Base-by-base conservation (phyloP, 2,888 invertebrate species). In the Leucoptera coffeella region DNA sequence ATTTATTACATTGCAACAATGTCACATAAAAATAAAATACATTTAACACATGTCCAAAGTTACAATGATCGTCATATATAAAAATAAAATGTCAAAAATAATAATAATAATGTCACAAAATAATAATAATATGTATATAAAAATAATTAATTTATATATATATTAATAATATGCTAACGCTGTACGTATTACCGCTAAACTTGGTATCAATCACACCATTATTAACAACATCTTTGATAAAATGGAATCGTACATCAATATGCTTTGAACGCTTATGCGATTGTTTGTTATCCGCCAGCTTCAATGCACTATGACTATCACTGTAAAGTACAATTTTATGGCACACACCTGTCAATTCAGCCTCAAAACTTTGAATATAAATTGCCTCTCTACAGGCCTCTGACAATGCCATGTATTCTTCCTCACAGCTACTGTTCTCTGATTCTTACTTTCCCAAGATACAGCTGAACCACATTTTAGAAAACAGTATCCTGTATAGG, bases 401-500 rank as follows among this genome's bases (percentile, higher is more conserved):
- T 10, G 29, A 25, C 13, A 29, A n/a, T 6, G 29, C 25, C 10
- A 25, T 12, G 25, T 29, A 29, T 15, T 29, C 29, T 14, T 21
- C 25, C 17, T 29, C 8, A 29, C n/a, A 2, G 25, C n/a, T 2
- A 28, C 23, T 3, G 28, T 23, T 7, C 15, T 20, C 12, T 29
- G 29, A 14, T 29, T 29, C 10, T 12, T 19, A 12, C 29, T 22
- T 11, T 21, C 13, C 25, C 20, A 29, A 14, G 22, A 29, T 5
- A 29, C 26, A 4, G 13, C 25, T 22, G 29, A 12, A 28, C 28
- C 23, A 12, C n/a, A 23, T 14, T 17, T 23, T 19, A 31, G 34
- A 31, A 45, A 42, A 24, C 25, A 23, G 32, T 26, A 39, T 4
- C 40, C 41, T 15, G 26, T 29, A 12, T 22, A 29, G 11, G 29